A percentile compares a stretch with the other conserved stretches of the same genome.
Evolutionary conservation across 2,113 vertebrate genomes (phyloP).

Genomic region (Nymphicus hollandicus): DNA sequence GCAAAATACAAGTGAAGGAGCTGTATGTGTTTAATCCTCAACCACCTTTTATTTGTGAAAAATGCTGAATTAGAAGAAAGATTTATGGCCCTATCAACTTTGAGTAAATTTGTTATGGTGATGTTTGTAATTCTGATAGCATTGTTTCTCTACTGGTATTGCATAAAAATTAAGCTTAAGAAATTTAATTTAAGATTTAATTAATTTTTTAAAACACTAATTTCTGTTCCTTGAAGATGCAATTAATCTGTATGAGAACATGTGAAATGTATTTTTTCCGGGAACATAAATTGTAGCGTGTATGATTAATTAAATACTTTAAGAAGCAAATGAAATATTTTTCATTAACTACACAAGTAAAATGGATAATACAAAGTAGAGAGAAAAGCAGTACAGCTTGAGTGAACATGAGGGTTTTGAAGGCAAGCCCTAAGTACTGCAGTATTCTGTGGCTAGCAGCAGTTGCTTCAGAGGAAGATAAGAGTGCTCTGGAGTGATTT

Average conservation of each 20-base stretch:
- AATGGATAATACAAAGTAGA: neutral
- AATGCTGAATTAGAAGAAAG: neutral
- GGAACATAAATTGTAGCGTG: neutral
- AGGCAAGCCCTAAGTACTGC: accelerated
- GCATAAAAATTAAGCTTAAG: constrained; percentile 32
- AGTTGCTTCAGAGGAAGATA: neutral
- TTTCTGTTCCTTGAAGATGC: constrained; percentile 20
- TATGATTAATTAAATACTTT: constrained; percentile 47
- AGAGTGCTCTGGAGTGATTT: neutral
- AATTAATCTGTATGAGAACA: constrained; percentile 25
- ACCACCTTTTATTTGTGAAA: constrained; percentile 6
- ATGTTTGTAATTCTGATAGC: constrained; percentile 15
- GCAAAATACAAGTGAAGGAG: neutral
- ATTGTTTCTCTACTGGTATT: constrained; percentile 33
- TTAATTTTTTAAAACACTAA: constrained; percentile 37
- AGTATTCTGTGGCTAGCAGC: neutral
- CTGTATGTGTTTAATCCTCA: neutral
- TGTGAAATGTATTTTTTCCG: neutral
- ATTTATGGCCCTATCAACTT: constrained; percentile 23
- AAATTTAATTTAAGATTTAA: constrained; percentile 49
- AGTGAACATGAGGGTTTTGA: neutral
- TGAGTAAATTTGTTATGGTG: neutral
- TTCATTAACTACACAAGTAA: neutral
- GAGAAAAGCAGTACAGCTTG: neutral
- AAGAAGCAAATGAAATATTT: constrained; percentile 22